Evolutionary conservation across 2,888 invertebrate species (phyloP), one percentile per base, ranked within the genome.

Genomic region (Nipponacmea schrenckii): DNA sequence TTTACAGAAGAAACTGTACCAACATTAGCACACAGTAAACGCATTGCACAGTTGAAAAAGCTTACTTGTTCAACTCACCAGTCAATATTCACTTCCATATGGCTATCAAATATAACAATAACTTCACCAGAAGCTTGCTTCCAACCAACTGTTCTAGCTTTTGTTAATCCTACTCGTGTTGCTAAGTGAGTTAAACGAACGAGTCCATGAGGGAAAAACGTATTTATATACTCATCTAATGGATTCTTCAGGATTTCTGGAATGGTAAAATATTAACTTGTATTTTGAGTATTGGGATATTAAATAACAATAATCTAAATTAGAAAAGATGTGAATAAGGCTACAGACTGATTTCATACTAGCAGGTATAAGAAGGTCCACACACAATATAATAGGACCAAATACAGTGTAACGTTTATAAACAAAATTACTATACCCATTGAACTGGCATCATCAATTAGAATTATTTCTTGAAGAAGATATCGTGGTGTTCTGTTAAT

Each of bases 391-490:
- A 2, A 3, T 3, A 31, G 31, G 31, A 5, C 31, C 31, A 31
- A 31, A n/a, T 2, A 31, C 31, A 31, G 3, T 5, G 3, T 5
- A 5, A 31, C 31, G 31, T 31, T 31, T 31, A 31, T 31, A 31
- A 31, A 31, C 31, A 31, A 31, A 31, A 39, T 39, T 39, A 39
- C 39, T 56, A 76, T 75, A 80, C 82, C 68, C 71, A 79, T 70
- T n/a, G 69, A 68, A 62, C 82, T 82, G 44, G 74, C 78, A 62
- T 82, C 82, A 64, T 82, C 81, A 0, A 82, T 77, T 4, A 82
- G 75, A 17, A 82, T 74, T 27, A 82, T 80, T 56, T 82, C 82
- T 62, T 76, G 62, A 17, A 82, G 72, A 45, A 80, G 68, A 10
- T 72, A 64, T 45, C 78, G 64, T 5, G 82, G 82, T 5, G 81